A percentile compares a stretch with the other conserved stretches of the same genome.
phyloP scores from a whole-genome alignment of 2,113 vertebrate species.

The Grus americana region DNA sequence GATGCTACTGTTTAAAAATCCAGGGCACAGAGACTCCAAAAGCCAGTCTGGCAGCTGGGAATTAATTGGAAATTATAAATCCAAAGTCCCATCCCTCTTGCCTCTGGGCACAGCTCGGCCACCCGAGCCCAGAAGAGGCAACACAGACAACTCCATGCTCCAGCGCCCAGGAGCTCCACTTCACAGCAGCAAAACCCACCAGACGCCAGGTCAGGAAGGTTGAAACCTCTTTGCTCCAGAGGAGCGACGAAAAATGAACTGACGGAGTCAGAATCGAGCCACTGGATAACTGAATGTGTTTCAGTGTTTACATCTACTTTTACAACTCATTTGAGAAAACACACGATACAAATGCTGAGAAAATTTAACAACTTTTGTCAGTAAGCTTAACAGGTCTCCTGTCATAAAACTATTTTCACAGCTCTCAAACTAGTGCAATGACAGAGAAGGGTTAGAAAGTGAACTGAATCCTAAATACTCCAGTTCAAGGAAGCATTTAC shows the following conservation, averaged over 20 bases:
- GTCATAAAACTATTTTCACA: not conserved
- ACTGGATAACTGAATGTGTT: not conserved
- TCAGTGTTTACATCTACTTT: not conserved
- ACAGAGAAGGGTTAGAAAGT: not conserved
- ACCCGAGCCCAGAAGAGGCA: not conserved
- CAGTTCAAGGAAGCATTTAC: not conserved
- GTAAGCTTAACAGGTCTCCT: not conserved
- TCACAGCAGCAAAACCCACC: not conserved
- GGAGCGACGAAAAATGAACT: not conserved
- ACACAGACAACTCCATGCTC: accelerated
- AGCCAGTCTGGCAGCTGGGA: not conserved
- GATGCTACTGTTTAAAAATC: not conserved
- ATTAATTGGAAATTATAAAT: not conserved
- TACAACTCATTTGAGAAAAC: not conserved
- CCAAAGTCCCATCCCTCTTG: not conserved
- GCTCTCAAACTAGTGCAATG: not conserved
- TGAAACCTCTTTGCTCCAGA: not conserved
- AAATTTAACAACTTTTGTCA: not conserved
- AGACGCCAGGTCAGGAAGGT: accelerated
- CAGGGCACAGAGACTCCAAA: not conserved
- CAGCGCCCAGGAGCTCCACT: not conserved
- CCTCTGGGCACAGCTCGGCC: not conserved
- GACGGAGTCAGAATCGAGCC: not conserved
- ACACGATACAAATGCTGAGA: not conserved
- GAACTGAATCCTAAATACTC: not conserved